Percentiles rank a stretch among this genome's conserved stretches.
Conservation (phyloP, 2,797 vertebrate species). For the Danionella dracula region DNA sequence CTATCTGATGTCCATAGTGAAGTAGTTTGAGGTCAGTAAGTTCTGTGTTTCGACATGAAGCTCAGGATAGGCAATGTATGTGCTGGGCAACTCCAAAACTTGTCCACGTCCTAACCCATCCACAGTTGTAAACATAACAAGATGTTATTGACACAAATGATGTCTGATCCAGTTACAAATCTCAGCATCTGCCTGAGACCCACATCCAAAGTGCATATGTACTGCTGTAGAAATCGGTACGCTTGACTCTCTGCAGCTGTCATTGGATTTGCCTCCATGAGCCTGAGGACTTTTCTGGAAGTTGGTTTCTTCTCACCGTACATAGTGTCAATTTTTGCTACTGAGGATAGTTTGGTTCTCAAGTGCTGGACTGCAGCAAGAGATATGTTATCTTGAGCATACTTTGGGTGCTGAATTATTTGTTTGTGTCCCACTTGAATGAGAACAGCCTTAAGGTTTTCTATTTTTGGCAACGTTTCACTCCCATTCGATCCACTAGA, state of each 20-base stretch:
- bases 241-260: constrained; percentile 28
- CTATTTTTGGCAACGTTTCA: constrained; percentile 30
- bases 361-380: neutral
- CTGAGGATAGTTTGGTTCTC: constrained; percentile 13
- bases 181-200: constrained; percentile 35
- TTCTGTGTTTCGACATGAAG: too few relatives aligned
- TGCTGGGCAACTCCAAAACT: constrained; percentile 39
- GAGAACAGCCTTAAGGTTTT: constrained; percentile 35
- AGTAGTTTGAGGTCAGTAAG: too few relatives aligned
- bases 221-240: constrained; percentile 38
- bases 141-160: constrained; percentile 35
- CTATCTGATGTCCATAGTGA: too few relatives aligned
- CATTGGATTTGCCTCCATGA: constrained; percentile 26
- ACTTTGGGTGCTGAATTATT: constrained; percentile 41
- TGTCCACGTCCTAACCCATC: constrained; percentile 30
- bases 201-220: constrained; percentile 36
- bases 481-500: constrained; percentile 28
- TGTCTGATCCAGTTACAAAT: constrained; percentile 34
- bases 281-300: constrained; percentile 31
- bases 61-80: constrained; percentile 36
- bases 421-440: constrained; percentile 44
- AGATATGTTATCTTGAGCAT: constrained; percentile 38
- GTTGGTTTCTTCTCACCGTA: constrained; percentile 39
- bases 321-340: constrained; percentile 18
- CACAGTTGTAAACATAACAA: constrained; percentile 33